These are phyloP conservation scores for Nasonovia ribisnigri DNA, from an alignment of 2,888 invertebrate species.

Conservation along the genomic window DNA sequence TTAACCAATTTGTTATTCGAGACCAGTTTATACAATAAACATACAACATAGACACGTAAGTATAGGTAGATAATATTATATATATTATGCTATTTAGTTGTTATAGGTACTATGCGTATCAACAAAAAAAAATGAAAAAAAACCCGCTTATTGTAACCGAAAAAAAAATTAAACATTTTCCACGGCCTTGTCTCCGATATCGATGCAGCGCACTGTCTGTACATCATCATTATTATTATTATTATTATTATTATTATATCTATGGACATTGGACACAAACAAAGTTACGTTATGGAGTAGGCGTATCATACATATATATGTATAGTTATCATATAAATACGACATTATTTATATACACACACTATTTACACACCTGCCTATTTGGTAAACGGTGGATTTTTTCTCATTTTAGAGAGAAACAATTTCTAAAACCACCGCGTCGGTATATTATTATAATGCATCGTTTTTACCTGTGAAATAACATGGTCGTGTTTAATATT, in stretches of 20 bases:
- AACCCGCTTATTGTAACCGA: neutral
- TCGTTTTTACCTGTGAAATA: conserved; percentile 30
- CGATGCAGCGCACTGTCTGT: neutral
- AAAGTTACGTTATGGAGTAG: conserved; percentile 2
- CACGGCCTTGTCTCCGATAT: conserved; percentile 20
- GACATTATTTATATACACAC: neutral
- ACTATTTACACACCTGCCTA: neutral
- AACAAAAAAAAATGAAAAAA: neutral
- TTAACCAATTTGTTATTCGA: conserved; percentile 21
- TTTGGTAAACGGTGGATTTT: conserved; percentile 5
- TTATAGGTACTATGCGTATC: conserved; percentile 8
- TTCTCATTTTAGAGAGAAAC: neutral
- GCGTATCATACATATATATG: neutral
- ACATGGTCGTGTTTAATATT: neutral
- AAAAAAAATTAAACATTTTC: neutral
- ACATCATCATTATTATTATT: neutral
- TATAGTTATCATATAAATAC: neutral
- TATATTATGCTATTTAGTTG: neutral
- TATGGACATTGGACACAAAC: neutral
- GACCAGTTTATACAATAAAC: neutral
- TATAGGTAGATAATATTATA: neutral
- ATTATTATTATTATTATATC: neutral
- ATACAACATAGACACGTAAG: neutral
- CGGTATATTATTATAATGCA: conserved; percentile 8
- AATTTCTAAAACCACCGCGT: neutral